Evolutionary conservation across 2,888 invertebrate genomes (phyloP).

Genomic region (Hesperia comma): DNA sequence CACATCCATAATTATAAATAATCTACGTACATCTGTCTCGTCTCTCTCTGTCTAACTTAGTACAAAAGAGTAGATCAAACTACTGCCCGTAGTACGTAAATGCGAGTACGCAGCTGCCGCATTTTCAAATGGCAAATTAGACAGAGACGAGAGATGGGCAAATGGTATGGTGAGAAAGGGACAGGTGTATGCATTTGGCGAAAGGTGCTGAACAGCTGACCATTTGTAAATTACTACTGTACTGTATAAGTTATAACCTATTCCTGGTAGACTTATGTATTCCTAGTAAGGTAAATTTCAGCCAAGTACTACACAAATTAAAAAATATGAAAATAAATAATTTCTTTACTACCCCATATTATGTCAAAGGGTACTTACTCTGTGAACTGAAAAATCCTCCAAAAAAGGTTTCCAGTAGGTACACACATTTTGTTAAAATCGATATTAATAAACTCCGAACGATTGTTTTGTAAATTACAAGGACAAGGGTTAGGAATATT

Average conservation of each 20-base stretch:
- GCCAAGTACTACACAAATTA: too few species aligned
- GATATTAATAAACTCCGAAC: too few species aligned
- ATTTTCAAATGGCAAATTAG: constrained; percentile 32
- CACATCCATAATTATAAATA: constrained; percentile 36
- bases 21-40: constrained; percentile 38
- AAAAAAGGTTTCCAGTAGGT: too few species aligned
- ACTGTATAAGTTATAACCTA: constrained; percentile 11
- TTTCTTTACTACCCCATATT: too few species aligned
- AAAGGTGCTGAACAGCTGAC: constrained; percentile 44
- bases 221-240: constrained; percentile 21
- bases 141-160: constrained; percentile 36
- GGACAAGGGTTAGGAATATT: too few species aligned
- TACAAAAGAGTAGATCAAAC: constrained; percentile 31
- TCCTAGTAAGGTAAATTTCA: background rate
- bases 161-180: constrained; percentile 32
- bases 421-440: too few species aligned
- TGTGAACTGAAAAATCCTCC: too few species aligned
- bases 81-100: constrained; percentile 24
- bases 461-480: too few species aligned
- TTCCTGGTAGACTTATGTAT: constrained; percentile 18
- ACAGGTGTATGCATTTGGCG: constrained; percentile 35
- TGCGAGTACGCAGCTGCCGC: constrained; percentile 38
- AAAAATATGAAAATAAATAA: too few species aligned
- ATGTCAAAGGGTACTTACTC: too few species aligned
- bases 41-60: constrained; percentile 33